Base-by-base conservation (phyloP, 2,888 invertebrate species). In the Onchidella celtica region DNA sequence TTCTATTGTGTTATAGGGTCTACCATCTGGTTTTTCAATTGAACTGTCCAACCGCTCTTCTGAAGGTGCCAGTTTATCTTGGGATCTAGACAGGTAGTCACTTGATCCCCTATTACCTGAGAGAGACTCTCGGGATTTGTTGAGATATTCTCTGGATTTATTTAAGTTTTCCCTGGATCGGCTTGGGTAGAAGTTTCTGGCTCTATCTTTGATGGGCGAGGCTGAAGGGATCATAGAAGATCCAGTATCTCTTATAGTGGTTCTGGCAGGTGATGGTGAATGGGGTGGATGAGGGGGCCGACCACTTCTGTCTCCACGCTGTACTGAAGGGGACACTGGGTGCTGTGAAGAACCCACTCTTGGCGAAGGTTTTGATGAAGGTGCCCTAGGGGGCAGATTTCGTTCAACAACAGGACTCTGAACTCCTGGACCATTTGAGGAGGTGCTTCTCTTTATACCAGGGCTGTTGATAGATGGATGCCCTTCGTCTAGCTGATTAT, bases 381-480 rank as follows among this genome's bases (percentile, higher is more conserved):
- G 74, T 27, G 36, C 38, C n/a, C 65, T 65, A n/a, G 80, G 75
- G 29, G 82, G 70, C 38, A 78, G 40, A n/a, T 63, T 70, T 55
- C 63, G 29, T 34, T 78, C 32, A 29, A 47, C 21, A 55, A 63
- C 57, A 34, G 80, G 36, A 34, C 80, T 80, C 74, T 82, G 74
- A 47, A 65, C 24, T 14, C 66, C 66, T 65, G 55, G 68, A 47
- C 78, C 81, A 76, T 63, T 78, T 61, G 66, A 73, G 11, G 70
- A 65, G 24, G 79, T 81, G 34, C 85, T 82, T 34, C 88, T 80
- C 61, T 87, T 86, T 59, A 82, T 73, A 1, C 86, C 84, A 1
- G 90, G 88, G 70, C 87, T 90, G 83, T 89, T 88, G 61, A 90
- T 83, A 69, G 81, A 78, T 2, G 86, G 79, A 24, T 83, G 80